Base-by-base conservation (phyloP, 2,113 vertebrate genomes). In the Dromaius novaehollandiae region DNA sequence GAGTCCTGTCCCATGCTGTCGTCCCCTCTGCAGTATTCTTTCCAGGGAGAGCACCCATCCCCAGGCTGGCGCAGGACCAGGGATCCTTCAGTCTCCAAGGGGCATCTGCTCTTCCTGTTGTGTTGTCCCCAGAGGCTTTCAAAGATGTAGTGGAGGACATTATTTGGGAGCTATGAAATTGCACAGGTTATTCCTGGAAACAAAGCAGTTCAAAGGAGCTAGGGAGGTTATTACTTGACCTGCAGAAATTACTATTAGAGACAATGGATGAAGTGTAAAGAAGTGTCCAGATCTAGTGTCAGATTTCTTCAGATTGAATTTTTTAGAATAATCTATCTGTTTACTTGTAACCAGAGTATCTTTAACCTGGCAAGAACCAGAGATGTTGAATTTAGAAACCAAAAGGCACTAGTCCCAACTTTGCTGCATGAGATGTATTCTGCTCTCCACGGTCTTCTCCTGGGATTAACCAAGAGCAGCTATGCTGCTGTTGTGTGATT, bases 1-100 rank as follows among this genome's bases (percentile, higher is more conserved):
- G 4, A 40, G 4, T 40, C 14, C 22, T 24, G 5, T 26, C 38
- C 14, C 28, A 17, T 4, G 6, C 1, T 76, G 24, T 2, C 9
- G 13, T 26, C 12, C 14, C 4, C 13, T 50, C 16, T 63, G 7
- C 7, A 10, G 10, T 3, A 56, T 7, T 17, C 25, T 38, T 32
- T 13, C 24, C 9, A 15, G 64, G 40, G 44, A 86, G 48, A 74
- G 11, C 32, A n/a, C 4, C 14, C 2, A 0, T 2, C 56, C 28
- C 20, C 26, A 3, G 40, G 25, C 60, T 3, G 3, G 15, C 14
- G 24, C 34, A 78, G 60, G 15, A 64, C 11, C 82, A 40, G 25
- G 9, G 3, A 79, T 21, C 26, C 58, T 63, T 65, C 53, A 38
- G 6, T 13, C 28, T 83, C 32, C 64, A 40, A 36, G 16, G 3